phyloP scores from a whole-genome alignment of 2,113 vertebrate genomes.

The Urocitellus parryii region DNA sequence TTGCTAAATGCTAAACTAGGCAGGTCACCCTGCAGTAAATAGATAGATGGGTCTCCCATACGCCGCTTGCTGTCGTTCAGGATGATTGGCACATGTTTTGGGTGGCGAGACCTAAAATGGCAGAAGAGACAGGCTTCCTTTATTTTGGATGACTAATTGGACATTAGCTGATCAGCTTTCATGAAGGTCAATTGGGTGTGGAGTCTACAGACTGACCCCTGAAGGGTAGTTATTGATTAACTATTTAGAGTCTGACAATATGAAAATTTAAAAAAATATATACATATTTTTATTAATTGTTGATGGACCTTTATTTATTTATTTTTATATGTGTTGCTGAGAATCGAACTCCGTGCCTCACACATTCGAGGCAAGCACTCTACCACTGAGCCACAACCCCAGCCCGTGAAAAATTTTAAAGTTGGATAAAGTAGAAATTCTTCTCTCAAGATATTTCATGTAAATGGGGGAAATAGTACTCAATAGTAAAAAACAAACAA shows the following conservation, averaged over 20 bases:
- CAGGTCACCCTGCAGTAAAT: conserved; percentile 75
- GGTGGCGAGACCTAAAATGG: background rate
- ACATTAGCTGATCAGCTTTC: background rate
- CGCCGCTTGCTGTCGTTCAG: conserved; percentile 46
- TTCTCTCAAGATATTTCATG: background rate
- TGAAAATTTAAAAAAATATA: background rate
- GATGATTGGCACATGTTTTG: background rate
- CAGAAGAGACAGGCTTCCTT: background rate
- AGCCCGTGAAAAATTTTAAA: conserved; percentile 13
- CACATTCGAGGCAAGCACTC: too few relatives aligned
- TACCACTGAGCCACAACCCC: too few relatives aligned
- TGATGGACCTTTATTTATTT: too few relatives aligned
- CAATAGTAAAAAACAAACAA: background rate
- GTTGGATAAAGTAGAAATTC: background rate
- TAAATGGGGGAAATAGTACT: background rate
- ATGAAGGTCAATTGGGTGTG: background rate
- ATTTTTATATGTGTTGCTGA: too few relatives aligned
- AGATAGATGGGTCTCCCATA: conserved; percentile 48
- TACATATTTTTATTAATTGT: too few relatives aligned
- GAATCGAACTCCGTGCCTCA: too few relatives aligned
- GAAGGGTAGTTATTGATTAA: background rate
- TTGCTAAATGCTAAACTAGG: conserved; percentile 74
- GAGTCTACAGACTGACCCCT: background rate
- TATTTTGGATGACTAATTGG: background rate
- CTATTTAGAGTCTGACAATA: background rate